phyloP scores from a whole-genome alignment of 2,113 vertebrate genomes.

The Erinaceus europaeus region DNA sequence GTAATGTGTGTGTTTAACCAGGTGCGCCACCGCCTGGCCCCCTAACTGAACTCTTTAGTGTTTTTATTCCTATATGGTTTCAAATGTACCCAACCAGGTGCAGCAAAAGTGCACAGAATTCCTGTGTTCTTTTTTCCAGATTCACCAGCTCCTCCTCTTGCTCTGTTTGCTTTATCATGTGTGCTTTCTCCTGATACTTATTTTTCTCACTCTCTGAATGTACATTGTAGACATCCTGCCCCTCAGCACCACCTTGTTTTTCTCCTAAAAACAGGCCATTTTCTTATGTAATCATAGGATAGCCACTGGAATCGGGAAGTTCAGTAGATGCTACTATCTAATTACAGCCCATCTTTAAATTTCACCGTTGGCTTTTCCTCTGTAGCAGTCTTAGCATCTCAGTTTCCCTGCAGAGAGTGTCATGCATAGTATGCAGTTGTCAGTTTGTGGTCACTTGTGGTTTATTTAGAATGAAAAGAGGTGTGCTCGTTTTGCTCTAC shows the following conservation, averaged over 20 bases:
- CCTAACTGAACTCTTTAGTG: too few relatives aligned
- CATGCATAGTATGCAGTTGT: not conserved
- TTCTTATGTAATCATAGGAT: not conserved
- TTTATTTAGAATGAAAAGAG: not conserved
- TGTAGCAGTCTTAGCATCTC: not conserved
- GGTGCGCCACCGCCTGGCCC: too few relatives aligned
- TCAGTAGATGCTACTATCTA: not conserved
- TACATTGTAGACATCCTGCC: not conserved
- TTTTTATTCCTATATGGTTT: too few relatives aligned
- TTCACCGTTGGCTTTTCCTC: not conserved
- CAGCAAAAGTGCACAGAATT: too few relatives aligned
- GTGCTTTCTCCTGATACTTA: not conserved
- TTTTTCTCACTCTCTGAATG: not conserved
- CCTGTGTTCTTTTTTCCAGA: too few relatives aligned
- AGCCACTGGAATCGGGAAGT: not conserved
- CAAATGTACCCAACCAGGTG: too few relatives aligned
- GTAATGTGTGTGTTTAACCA: too few relatives aligned
- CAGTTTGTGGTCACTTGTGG: too few relatives aligned
- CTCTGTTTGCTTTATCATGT: not conserved
- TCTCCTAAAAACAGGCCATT: not conserved
- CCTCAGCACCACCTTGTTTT: not conserved
- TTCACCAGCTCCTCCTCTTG: not conserved
- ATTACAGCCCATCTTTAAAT: not conserved
- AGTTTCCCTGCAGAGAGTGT: not conserved
- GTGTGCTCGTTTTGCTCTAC: not conserved